A percentile compares a stretch with the other conserved stretches of the same genome.
Evolutionary conservation across 2,113 vertebrate species (phyloP).

Genomic region (Dicrurus megarhynchus): DNA sequence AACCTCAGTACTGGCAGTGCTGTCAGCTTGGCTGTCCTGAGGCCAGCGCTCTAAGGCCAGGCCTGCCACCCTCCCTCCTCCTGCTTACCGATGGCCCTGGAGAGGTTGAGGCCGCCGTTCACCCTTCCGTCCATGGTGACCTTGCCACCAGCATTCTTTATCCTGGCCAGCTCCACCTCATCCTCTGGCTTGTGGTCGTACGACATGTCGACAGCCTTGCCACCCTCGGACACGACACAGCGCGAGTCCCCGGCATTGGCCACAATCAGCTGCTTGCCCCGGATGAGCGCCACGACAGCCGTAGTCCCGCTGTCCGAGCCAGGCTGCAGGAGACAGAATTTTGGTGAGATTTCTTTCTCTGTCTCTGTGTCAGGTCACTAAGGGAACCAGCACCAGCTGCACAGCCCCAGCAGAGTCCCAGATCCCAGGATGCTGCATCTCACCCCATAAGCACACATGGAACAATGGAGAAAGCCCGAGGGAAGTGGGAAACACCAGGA

Average conservation of each 20-base stretch:
- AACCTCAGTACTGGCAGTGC: neutral
- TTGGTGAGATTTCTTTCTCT: neutral
- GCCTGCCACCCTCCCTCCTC: neutral
- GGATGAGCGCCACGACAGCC: slow-evolving; percentile 91
- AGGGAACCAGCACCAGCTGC: neutral
- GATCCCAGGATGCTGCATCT: neutral
- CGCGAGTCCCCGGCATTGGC: slow-evolving; percentile 97
- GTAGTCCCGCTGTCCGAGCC: slow-evolving; percentile 97
- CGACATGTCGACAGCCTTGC: slow-evolving; percentile 95
- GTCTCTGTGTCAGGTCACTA: fast-evolving
- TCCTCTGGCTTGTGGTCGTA: slow-evolving; percentile 98
- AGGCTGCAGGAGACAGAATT: slow-evolving; percentile 72
- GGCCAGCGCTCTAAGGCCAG: neutral
- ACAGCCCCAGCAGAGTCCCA: neutral
- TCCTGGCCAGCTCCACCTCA: slow-evolving; percentile 91
- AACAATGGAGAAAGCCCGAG: neutral
- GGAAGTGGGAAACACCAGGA: too few species aligned
- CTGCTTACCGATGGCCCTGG: slow-evolving; percentile 90
- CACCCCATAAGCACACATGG: fast-evolving
- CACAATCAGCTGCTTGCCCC: slow-evolving; percentile 95
- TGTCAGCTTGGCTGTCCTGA: fast-evolving
- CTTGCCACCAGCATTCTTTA: slow-evolving; percentile 96
- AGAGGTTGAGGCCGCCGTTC: slow-evolving; percentile 96
- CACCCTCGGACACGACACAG: slow-evolving; percentile 91
- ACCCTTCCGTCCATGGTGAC: slow-evolving; percentile 98